Evolutionary conservation across 2,797 vertebrate species (phyloP).

Genomic region (Denticeps clupeoides): DNA sequence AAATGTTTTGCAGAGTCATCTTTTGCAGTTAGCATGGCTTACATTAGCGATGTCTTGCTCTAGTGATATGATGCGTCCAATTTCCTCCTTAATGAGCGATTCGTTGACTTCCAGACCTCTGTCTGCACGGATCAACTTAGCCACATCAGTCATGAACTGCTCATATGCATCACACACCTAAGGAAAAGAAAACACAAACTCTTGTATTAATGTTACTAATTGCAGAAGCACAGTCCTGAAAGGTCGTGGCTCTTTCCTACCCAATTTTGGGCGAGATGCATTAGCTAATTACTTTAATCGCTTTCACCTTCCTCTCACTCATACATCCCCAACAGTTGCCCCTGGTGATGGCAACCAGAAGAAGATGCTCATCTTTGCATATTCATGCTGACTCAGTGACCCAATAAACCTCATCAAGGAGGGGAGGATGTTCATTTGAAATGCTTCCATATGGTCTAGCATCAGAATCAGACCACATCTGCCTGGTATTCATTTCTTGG

Average conservation of each 20-base stretch:
- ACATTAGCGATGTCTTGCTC: conserved; percentile 89
- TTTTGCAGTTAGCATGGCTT: too few species aligned
- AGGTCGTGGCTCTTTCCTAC: too few species aligned
- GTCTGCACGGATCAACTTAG: conserved; percentile 73
- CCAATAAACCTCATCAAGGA: conserved; percentile 23
- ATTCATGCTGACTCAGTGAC: conserved; percentile 21
- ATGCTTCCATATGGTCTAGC: conserved; percentile 37
- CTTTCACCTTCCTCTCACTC: too few species aligned
- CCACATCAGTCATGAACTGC: conserved; percentile 82
- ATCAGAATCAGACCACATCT: too few species aligned
- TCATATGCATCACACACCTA: conserved; percentile 82
- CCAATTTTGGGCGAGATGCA: too few species aligned
- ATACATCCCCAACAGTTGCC: background rate
- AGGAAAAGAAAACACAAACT: conserved; percentile 11
- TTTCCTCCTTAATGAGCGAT: conserved; percentile 55
- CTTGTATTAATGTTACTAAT: background rate
- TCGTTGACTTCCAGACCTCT: conserved; percentile 54
- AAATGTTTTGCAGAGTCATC: too few species aligned
- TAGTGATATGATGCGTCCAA: conserved; percentile 71
- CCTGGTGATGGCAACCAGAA: background rate
- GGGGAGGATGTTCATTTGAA: conserved; percentile 15
- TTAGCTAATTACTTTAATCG: too few species aligned
- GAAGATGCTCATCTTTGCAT: conserved; percentile 17
- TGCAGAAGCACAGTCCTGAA: background rate
- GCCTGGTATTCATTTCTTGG: too few species aligned